Evolutionary conservation across 2,797 vertebrate species (phyloP).

Genomic region (Syndactyla subalaris): DNA sequence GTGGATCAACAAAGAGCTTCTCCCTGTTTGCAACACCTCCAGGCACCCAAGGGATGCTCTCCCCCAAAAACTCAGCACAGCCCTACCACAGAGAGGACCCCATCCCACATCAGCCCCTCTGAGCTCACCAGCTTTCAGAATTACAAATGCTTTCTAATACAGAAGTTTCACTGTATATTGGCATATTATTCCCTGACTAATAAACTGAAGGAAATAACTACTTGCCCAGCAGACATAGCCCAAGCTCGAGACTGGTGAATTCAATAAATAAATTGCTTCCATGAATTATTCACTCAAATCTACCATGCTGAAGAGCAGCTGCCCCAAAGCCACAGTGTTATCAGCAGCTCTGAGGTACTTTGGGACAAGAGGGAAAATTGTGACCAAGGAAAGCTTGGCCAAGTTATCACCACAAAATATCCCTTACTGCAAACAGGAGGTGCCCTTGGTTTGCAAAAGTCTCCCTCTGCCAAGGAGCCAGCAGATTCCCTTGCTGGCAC

Average conservation of each 20-base stretch:
- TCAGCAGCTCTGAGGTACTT: neutral
- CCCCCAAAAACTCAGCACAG: neutral
- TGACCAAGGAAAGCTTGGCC: neutral
- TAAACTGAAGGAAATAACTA: conserved; percentile 20
- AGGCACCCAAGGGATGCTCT: neutral
- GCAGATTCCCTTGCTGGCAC: neutral
- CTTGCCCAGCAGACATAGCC: conserved; percentile 9
- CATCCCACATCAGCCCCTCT: neutral
- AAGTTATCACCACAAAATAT: neutral
- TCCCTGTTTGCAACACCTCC: neutral
- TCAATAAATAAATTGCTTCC: conserved; percentile 24
- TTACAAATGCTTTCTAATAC: neutral
- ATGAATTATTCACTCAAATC: neutral
- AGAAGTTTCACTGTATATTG: neutral
- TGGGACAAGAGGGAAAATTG: neutral
- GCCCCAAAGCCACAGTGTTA: neutral
- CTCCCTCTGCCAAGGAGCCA: neutral
- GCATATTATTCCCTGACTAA: neutral
- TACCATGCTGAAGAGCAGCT: neutral
- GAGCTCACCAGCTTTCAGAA: neutral
- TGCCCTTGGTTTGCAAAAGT: neutral
- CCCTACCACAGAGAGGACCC: neutral
- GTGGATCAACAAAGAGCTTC: neutral
- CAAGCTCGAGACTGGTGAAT: neutral
- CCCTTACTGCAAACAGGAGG: neutral